Evolutionary conservation across 2,113 vertebrate species (phyloP).

Genomic region (Percina caprodes): DNA sequence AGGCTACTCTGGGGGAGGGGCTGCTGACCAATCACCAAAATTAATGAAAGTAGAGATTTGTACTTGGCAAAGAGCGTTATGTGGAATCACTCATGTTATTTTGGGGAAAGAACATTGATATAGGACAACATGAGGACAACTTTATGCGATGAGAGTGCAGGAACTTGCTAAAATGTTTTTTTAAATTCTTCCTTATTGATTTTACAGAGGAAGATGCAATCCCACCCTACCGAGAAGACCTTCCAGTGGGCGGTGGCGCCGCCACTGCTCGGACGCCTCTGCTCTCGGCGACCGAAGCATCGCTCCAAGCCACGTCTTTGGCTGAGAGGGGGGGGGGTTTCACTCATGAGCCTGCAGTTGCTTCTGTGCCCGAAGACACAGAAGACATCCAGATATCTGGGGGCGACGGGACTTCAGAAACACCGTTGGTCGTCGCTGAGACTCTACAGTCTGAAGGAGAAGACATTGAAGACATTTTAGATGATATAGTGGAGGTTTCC

Average conservation of each 20-base stretch:
- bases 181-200: too few species aligned
- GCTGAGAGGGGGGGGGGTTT: slow-evolving; percentile 16
- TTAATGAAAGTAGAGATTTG: too few species aligned
- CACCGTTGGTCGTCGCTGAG: neutral
- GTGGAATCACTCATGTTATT: too few species aligned
- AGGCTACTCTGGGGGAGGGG: too few species aligned
- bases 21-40: too few species aligned
- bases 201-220: slow-evolving; percentile 19
- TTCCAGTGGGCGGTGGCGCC: neutral
- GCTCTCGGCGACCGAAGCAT: neutral
- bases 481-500: slow-evolving; percentile 37
- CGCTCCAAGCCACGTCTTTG: neutral
- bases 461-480: neutral
- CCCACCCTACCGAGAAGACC: neutral
- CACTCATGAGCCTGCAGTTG: slow-evolving; percentile 5
- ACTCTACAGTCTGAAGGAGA: neutral
- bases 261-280: slow-evolving; percentile 10
- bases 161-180: too few species aligned
- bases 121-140: too few species aligned
- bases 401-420: neutral
- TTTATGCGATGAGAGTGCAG: too few species aligned
- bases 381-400: neutral
- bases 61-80: too few species aligned
- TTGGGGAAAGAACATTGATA: too few species aligned
- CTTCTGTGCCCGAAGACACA: neutral